These are phyloP conservation scores for Nestor notabilis DNA, from an alignment of 2,113 vertebrate species.

Conservation along the genomic window DNA sequence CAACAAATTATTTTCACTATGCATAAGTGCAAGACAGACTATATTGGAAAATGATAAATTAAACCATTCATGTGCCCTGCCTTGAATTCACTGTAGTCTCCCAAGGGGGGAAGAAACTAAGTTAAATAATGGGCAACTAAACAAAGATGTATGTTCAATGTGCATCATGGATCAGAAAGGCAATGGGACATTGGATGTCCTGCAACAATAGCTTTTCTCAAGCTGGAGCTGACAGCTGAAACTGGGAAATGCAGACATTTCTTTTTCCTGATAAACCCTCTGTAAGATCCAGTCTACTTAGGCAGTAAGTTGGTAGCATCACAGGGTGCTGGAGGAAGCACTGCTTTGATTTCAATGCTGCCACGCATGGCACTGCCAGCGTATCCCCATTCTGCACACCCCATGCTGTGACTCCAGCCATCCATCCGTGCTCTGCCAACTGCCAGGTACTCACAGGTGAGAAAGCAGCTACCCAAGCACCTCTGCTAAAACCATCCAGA, in stretches of 20 bases:
- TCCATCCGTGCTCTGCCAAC: neutral
- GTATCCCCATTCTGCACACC: rapidly evolving
- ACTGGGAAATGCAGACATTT: neutral
- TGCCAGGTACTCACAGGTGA: rapidly evolving
- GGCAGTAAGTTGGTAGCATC: neutral
- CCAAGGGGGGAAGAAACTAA: neutral
- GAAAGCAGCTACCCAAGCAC: neutral
- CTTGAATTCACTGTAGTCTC: conserved; percentile 14
- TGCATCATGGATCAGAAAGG: conserved; percentile 29
- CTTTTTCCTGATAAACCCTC: neutral
- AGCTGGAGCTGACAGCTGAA: neutral
- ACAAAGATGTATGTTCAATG: conserved; percentile 52
- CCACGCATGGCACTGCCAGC: rapidly evolving
- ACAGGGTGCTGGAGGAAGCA: rapidly evolving
- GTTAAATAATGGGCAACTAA: conserved; percentile 56
- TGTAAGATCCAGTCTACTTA: neutral
- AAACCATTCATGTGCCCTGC: neutral
- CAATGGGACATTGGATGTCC: neutral
- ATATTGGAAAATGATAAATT: conserved; percentile 50
- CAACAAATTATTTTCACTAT: conserved; percentile 49
- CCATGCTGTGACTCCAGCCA: neutral
- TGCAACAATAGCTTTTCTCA: conserved; percentile 30
- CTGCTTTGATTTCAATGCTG: rapidly evolving
- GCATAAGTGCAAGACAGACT: neutral
- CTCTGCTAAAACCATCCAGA: neutral